Percentiles rank a stretch among this genome's conserved stretches.
Evolutionary conservation across 2,797 vertebrate species (phyloP).

Genomic region (Vespertilio murinus): DNA sequence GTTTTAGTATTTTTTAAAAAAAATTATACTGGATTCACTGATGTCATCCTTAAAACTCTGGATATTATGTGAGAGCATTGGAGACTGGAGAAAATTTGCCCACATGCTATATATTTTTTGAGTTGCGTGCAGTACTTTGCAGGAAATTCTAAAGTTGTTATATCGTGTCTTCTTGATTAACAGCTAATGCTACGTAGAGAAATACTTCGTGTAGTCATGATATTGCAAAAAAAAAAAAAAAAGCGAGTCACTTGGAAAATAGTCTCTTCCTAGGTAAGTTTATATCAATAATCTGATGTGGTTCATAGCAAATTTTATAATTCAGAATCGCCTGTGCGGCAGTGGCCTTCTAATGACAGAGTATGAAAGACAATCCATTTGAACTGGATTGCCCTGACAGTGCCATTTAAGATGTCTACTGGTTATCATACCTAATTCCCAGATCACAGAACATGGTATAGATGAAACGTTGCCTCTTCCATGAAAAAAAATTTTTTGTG

Average conservation of each 20-base stretch:
- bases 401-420: not conserved
- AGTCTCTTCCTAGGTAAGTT: not conserved
- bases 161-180: slow-evolving; percentile 11
- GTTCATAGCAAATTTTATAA: not conserved
- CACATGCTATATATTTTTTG: not conserved
- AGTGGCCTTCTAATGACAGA: not conserved
- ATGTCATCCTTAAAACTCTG: slow-evolving; percentile 56
- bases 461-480: not conserved
- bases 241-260: not conserved
- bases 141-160: slow-evolving; percentile 10
- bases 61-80: not conserved
- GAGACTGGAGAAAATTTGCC: not conserved
- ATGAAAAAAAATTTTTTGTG: not conserved
- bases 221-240: not conserved
- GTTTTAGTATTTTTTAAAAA: not conserved
- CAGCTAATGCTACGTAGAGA: slow-evolving; percentile 10
- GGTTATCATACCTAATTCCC: not conserved
- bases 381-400: not conserved
- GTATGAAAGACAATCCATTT: not conserved
- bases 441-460: not conserved
- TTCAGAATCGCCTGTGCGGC: not conserved
- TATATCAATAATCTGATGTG: not conserved
- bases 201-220: not conserved
- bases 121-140: not conserved
- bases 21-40: not conserved